Base-by-base conservation (phyloP, 2,888 invertebrate species). In the Dinocampus coccinellae region DNA sequence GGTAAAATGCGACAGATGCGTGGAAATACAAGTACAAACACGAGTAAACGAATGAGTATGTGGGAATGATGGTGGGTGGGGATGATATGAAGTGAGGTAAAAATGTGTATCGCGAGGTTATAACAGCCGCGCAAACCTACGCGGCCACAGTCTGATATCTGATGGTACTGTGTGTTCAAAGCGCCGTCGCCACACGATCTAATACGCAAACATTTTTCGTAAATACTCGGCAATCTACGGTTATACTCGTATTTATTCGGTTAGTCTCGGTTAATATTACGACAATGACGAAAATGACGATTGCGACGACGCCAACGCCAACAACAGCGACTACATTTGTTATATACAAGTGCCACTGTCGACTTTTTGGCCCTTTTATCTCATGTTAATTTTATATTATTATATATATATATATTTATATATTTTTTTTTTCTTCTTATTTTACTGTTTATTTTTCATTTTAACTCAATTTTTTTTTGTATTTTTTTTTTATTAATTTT, bases 81-180 rank as follows among this genome's bases (percentile, higher is more conserved):
- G 24, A 29, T 11, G 10, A 24, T n/a, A 26, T 64, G 7, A 16
- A 20, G n/a, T 16, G 6, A 47, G 16, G 6, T 47, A 47, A 16
- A 16, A 47, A 47, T 47, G 47, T 57, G 70, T 53, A 70, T 58
- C 58, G 61, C 66, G 70, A 71, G 74, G 73, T 75, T 73, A 75
- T 72, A 75, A 78, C 68, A 74, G 73, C 78, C 80, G 79, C 80
- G 80, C 47, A 81, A 82, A 79, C 81, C 82, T 81, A 79, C 83
- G 83, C 47, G 20, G 20, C 79, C 82, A 81, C 81, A 81, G 82
- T 81, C 82, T 57, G 53, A 39, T 82, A 82, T 82, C 83, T 82
- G 82, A 82, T 83, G 82, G 82, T 79, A 82, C 81, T 81, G 83
- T n/a, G n/a, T n/a, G n/a, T 81, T 79, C 80, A 81, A 84, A 84